Base-by-base conservation (phyloP, 2,113 vertebrate species). In the Megaleporinus macrocephalus region DNA sequence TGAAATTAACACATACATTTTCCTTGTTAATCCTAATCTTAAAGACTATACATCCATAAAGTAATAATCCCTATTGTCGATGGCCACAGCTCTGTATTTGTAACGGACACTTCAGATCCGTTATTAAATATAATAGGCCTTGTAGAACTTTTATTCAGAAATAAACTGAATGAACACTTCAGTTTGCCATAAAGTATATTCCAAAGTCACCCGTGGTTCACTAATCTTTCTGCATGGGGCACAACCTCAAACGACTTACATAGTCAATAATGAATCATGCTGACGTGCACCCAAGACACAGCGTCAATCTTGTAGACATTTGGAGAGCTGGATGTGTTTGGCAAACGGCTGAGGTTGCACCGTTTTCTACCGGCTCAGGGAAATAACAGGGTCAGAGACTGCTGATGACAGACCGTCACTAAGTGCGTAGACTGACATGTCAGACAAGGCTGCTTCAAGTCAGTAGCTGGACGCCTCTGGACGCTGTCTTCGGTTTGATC, bases 311-410 rank as follows among this genome's bases (percentile, higher is more conserved):
- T 82, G 76, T 61, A 73, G 84, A 89, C 73, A 65, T 88, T 84
- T 85, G 69, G 73, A 71, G 72, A 73, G 83, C 51, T 61, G 66
- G 65, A 72, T 66, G 62, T 77, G 78, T 9, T 26, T 81, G 53
- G 61, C 51, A 86, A 91, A 86, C 41, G 70, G 89, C 92, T 90
- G 91, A 92, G 85, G 87, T 78, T 44, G 89, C 88, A 83, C 78
- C 74, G 89, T 88, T 85, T 87, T 77, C 27, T 53, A 69, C 78
- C 81, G 16, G 82, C 88, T 85, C 77, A 66, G 63, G 84, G 79
- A 69, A 91, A 90, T 71, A 76, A 73, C 81, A 75, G 77, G 81
- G 88, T 85, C 81, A 88, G 84, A 78, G 65, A 68, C 30, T 80
- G 77, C 86, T 90, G 88, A 89, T 86, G 79, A 79, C 73, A 82